Evolutionary conservation across 2,888 invertebrate species (phyloP).

Genomic region (Lomographa bimaculata): DNA sequence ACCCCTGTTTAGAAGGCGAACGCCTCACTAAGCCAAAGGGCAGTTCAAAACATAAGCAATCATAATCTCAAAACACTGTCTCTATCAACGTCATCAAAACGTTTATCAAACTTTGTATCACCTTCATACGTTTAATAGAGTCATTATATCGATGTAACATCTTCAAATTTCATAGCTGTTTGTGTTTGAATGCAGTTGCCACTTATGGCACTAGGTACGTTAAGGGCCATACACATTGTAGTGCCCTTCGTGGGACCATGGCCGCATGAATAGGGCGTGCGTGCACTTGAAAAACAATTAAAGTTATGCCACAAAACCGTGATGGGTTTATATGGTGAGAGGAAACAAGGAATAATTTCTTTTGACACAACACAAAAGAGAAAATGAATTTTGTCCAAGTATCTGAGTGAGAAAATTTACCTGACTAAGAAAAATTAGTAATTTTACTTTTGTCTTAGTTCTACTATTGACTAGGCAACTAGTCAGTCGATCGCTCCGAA

Average conservation of each 20-base stretch:
- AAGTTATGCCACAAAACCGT: slow-evolving; percentile 62
- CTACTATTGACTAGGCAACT: too few species aligned
- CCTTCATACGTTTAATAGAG: slow-evolving; percentile 5
- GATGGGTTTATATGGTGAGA: slow-evolving; percentile 49
- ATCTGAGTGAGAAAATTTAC: too few species aligned
- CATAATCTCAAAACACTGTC: too few species aligned
- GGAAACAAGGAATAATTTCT: too few species aligned
- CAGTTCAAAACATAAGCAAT: too few species aligned
- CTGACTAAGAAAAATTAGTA: too few species aligned
- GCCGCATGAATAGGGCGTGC: slow-evolving; percentile 41
- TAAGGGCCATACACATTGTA: slow-evolving; percentile 44
- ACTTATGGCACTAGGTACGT: slow-evolving; percentile 33
- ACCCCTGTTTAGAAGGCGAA: too few species aligned
- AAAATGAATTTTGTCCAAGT: too few species aligned
- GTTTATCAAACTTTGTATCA: slow-evolving; percentile 15
- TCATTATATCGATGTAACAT: slow-evolving; percentile 16
- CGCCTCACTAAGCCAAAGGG: too few species aligned
- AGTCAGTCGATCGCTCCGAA: too few species aligned
- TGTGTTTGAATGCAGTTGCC: slow-evolving; percentile 30
- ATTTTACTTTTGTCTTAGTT: too few species aligned
- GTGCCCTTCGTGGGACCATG: slow-evolving; percentile 39
- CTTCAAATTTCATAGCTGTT: slow-evolving; percentile 37
- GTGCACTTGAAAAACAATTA: slow-evolving; percentile 77
- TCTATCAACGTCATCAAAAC: slow-evolving; percentile 14
- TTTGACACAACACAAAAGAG: too few species aligned